phyloP scores from a whole-genome alignment of 2,888 invertebrate species.

The Helleia helle region DNA sequence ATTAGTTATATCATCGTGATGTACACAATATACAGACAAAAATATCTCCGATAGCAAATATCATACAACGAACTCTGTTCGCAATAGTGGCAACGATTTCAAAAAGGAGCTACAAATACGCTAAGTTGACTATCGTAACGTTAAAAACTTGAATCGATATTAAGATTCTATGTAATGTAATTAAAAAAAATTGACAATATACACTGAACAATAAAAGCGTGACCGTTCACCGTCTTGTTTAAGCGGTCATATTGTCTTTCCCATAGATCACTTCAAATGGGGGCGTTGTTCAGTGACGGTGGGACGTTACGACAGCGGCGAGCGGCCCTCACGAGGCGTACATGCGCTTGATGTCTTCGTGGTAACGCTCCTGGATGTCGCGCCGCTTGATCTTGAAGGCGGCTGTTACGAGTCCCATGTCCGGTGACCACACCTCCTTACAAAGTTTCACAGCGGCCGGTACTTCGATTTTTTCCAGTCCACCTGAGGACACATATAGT shows the following conservation, averaged over 20 bases:
- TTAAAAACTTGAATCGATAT: not conserved
- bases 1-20: constrained; percentile 22
- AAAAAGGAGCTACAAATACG: not conserved
- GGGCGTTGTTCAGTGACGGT: no score
- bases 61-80: not conserved
- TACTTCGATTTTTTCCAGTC: constrained; percentile 92
- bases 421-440: constrained; percentile 96
- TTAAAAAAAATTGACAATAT: constrained; percentile 2
- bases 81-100: no score
- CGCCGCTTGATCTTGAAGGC: constrained; percentile 98
- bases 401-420: constrained; percentile 97
- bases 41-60: not conserved
- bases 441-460: constrained; percentile 92
- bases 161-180: no score
- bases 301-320: not conserved
- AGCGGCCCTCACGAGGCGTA: constrained; percentile 88
- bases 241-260: not conserved
- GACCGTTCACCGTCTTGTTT: not conserved
- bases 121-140: not conserved
- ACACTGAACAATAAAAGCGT: constrained; percentile 1
- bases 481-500: constrained; percentile 72
- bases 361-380: constrained; percentile 95
- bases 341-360: constrained; percentile 93
- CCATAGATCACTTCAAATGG: not conserved
- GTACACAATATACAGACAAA: constrained; percentile 34